Conservation (phyloP, 2,113 vertebrate species). For the Poicephalus gulielmi region DNA sequence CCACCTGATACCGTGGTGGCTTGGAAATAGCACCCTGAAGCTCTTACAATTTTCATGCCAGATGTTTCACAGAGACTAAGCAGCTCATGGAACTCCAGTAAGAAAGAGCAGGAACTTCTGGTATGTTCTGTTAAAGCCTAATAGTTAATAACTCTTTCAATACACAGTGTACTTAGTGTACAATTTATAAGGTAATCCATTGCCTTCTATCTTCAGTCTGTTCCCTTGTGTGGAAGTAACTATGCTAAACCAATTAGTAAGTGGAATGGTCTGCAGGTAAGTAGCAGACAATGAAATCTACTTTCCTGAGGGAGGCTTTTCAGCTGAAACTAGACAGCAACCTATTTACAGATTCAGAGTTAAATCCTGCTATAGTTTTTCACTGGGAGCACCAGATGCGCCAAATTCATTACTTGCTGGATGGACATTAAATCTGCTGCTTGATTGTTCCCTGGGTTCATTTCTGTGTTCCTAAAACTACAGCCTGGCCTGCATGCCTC, state of each 20-base stretch:
- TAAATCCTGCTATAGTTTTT: not conserved
- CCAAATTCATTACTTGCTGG: not conserved
- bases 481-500: not conserved
- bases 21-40: not conserved
- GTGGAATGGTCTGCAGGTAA: not conserved
- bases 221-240: not conserved
- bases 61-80: not conserved
- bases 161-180: not conserved
- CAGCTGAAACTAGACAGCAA: not conserved
- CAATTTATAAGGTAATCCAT: not conserved
- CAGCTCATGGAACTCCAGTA: not conserved
- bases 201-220: not conserved
- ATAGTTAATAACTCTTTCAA: not conserved
- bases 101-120: not conserved
- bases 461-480: not conserved
- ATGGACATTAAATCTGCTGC: not conserved
- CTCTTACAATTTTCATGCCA: not conserved
- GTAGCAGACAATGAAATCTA: not conserved
- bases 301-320: not conserved
- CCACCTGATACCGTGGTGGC: not conserved
- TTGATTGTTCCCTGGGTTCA: rapidly evolving
- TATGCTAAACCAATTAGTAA: not conserved
- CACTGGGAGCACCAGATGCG: not conserved
- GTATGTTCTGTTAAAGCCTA: not conserved
- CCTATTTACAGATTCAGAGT: not conserved